phyloP scores from a whole-genome alignment of 2,888 invertebrate species.

The Oscheius onirici region DNA sequence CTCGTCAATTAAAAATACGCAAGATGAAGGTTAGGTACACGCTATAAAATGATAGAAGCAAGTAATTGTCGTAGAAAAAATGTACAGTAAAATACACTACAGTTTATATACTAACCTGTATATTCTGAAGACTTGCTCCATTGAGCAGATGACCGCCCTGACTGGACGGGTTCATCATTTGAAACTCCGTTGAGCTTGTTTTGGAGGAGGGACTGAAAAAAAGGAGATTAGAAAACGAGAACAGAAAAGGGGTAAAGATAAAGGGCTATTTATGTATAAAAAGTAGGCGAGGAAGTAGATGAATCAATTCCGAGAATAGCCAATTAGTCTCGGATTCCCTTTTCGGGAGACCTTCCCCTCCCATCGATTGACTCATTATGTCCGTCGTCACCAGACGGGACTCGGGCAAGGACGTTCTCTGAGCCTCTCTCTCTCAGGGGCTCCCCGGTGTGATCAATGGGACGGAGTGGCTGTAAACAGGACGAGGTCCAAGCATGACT shows the following conservation, averaged over 20 bases:
- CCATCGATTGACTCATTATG: too few species aligned
- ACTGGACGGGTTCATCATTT: conserved; percentile 14
- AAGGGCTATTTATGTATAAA: not conserved
- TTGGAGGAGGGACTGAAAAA: not conserved
- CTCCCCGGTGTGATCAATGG: conserved; percentile 11
- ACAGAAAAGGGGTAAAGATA: not conserved
- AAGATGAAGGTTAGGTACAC: too few species aligned
- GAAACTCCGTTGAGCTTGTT: not conserved
- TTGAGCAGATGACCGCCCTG: conserved; percentile 28
- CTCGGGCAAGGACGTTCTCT: not conserved
- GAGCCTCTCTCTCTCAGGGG: not conserved
- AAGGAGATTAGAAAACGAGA: not conserved
- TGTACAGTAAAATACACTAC: too few species aligned
- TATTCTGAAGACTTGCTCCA: conserved; percentile 13
- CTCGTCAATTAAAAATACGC: too few species aligned
- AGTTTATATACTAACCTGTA: conserved; percentile 22
- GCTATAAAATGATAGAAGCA: too few species aligned
- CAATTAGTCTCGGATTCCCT: too few species aligned
- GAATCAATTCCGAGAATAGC: not conserved
- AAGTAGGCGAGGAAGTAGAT: not conserved
- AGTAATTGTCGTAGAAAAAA: too few species aligned
- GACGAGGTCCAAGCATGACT: conserved; percentile 29
- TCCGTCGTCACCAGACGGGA: too few species aligned
- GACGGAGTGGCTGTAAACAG: conserved; percentile 20
- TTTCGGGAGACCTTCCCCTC: too few species aligned